Evolutionary conservation across 2,888 invertebrate genomes (phyloP), one percentile per base, ranked within the genome.

Genomic region (Trichopria drosophilae): DNA sequence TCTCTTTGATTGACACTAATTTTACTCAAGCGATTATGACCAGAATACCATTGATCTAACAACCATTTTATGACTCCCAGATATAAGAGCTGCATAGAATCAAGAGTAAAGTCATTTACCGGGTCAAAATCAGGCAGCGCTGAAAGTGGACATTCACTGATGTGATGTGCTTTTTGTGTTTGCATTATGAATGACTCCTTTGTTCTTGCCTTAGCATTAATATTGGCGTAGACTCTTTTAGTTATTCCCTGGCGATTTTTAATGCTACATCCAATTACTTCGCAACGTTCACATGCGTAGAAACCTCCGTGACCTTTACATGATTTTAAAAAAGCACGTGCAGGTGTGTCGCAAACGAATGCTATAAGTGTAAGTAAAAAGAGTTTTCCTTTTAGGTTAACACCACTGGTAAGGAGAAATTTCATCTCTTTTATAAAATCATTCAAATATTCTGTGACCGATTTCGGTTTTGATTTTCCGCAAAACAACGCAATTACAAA

Each of bases 301-400:
- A 55, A 59, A 4, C 45, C 47, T 3, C 19, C 32, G 10, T 50
- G 48, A 7, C 46, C 46, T 37, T 59, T 57, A 34, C 40, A 46
- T 13, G 41, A 43, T 39, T 59, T 57, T 4, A 57, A 31, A 35
- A 41, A 59, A 6, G 53, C 18, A 22, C 55, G 28, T 12, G 55
- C 60, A n/a, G 55, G 53, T 10, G 50, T 41, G 34, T 59, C 54
- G 7, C 49, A 37, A 3, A 45, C 37, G 15, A 56, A 16, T 6
- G 37, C 45, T 4, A 15, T 20, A 24, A 57, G 34, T 26, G 31
- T 24, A 16, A 56, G 44, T 7, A 12, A 12, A 41, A 51, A 61
- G 12, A 29, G 44, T 9, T 29, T 43, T 13, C 31, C 31, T 9
- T 31, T 5, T 28, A 59, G 42, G 28, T 18, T 18, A 3, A 59